These are phyloP conservation scores for Pipra filicauda DNA, from an alignment of 2,113 vertebrate genomes.

Conservation along the genomic window DNA sequence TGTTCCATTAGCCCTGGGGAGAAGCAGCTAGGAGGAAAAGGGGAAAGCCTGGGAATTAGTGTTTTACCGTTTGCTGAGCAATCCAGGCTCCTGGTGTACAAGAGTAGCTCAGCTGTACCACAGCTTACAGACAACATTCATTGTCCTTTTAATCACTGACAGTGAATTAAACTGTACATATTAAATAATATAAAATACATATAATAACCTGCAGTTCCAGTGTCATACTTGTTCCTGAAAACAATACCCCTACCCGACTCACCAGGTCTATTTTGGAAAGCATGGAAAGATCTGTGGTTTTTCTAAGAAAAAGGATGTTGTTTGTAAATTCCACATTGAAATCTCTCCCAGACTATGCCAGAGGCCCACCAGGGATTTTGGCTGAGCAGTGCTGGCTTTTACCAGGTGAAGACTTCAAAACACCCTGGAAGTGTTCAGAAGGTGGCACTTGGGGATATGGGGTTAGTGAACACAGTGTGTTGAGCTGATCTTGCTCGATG, in stretches of 20 bases:
- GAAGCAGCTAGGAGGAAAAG: neutral
- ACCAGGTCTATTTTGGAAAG: conserved; percentile 45
- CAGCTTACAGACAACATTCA: conserved; percentile 63
- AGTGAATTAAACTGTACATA: conserved; percentile 67
- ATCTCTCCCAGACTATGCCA: neutral
- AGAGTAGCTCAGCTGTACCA: conserved; percentile 55
- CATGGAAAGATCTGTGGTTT: conserved; percentile 27
- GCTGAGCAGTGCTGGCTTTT: neutral
- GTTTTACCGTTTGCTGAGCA: conserved; percentile 55
- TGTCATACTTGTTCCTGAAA: conserved; percentile 41
- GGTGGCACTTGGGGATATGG: neutral
- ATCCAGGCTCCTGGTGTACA: conserved; percentile 51
- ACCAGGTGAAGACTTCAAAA: neutral
- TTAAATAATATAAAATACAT: conserved; percentile 47
- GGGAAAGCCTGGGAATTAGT: neutral
- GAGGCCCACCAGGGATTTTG: neutral
- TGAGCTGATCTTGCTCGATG: neutral
- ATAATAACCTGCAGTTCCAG: conserved; percentile 64
- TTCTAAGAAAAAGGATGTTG: conserved; percentile 41
- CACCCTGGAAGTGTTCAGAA: neutral
- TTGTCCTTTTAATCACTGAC: conserved; percentile 67
- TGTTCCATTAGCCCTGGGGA: neutral
- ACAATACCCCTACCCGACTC: neutral
- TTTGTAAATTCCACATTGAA: neutral
- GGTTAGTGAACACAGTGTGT: neutral